Percentiles rank a stretch among this genome's conserved stretches.
Conservation (phyloP, 2,113 vertebrate genomes). For the Archilochus colubris region DNA sequence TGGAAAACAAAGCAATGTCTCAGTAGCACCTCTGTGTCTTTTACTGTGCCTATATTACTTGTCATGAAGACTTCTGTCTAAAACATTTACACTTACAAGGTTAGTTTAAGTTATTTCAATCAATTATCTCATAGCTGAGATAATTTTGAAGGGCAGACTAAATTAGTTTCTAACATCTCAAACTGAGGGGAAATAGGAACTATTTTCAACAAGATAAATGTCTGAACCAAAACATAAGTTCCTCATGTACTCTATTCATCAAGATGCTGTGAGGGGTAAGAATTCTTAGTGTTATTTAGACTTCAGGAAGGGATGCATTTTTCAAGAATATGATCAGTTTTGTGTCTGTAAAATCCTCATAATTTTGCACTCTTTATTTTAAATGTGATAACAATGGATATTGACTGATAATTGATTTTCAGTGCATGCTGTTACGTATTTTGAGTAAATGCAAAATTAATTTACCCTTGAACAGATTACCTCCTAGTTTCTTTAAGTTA, state of each 20-base stretch:
- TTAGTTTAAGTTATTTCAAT: not conserved
- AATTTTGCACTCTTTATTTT: not conserved
- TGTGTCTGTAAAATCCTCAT: not conserved
- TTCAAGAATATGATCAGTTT: not conserved
- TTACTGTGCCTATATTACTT: not conserved
- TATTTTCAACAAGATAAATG: not conserved
- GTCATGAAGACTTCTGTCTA: not conserved
- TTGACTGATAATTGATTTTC: constrained; percentile 25
- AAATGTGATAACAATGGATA: not conserved
- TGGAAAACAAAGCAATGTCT: not conserved
- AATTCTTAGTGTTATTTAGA: not conserved
- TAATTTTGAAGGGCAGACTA: not conserved
- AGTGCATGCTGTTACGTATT: not conserved
- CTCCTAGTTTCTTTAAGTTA: not conserved
- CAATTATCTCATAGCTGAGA: not conserved
- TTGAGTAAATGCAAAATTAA: constrained; percentile 20
- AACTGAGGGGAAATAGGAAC: not conserved
- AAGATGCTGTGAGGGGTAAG: not conserved
- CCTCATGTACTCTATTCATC: not conserved
- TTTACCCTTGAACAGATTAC: constrained; percentile 3
- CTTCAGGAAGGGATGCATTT: not conserved
- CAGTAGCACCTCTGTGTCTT: not conserved
- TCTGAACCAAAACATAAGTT: not conserved
- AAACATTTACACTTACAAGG: not conserved
- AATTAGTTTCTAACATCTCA: not conserved